Evolutionary conservation across 2,888 invertebrate species (phyloP).

Genomic region (Trachelus troglodyta): DNA sequence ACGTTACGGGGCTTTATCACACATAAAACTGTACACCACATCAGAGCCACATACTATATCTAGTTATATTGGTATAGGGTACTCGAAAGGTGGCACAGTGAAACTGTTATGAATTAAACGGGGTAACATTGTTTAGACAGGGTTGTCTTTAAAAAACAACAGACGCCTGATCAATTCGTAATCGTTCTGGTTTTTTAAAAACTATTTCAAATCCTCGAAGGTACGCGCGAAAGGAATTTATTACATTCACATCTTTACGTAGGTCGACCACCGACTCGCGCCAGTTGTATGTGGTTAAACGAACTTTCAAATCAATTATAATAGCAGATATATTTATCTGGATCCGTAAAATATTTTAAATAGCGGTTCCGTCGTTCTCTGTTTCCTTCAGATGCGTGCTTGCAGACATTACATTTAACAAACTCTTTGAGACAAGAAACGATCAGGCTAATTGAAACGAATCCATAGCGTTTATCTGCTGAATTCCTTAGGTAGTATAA

Average conservation of each 20-base stretch:
- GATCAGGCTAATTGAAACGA: constrained; percentile 36
- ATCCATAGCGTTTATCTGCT: neutral
- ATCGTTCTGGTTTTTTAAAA: neutral
- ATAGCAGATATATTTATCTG: neutral
- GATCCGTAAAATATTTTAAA: neutral
- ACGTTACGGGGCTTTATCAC: constrained; percentile 66
- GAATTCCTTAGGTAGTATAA: neutral
- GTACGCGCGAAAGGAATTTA: neutral
- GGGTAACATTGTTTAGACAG: neutral
- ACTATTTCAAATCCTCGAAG: neutral
- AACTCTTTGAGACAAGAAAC: constrained; percentile 42
- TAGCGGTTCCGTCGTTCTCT: neutral
- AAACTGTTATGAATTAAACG: constrained; percentile 36
- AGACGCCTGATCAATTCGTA: neutral
- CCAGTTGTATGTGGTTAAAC: neutral
- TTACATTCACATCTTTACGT: neutral
- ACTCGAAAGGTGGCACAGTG: constrained; percentile 29
- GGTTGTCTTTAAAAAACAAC: neutral
- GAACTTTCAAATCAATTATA: neutral
- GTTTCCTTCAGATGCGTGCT: neutral
- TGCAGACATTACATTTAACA: constrained; percentile 32
- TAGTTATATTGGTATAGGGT: constrained; percentile 17
- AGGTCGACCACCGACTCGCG: neutral
- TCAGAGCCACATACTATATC: constrained; percentile 22
- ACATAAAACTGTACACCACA: constrained; percentile 34